Evolutionary conservation across 1,140 invertebrate species (phyloP).

Genomic region (Drosophila tropicalis): DNA sequence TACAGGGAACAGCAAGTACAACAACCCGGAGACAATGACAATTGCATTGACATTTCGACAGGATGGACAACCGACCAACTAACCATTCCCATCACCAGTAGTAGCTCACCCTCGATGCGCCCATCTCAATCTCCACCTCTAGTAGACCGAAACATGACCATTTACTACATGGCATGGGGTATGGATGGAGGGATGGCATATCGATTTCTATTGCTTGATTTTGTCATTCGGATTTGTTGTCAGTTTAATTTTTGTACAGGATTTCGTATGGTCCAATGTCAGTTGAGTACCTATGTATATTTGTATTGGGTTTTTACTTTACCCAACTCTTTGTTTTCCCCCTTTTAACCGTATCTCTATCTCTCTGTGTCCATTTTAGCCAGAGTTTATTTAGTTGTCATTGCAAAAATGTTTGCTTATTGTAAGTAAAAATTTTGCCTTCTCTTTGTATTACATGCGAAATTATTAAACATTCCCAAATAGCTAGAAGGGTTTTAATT

Average conservation of each 20-base stretch:
- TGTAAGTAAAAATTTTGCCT: constrained; percentile 43
- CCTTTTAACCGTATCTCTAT: neutral
- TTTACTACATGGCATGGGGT: constrained; percentile 45
- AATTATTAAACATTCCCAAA: constrained; percentile 19
- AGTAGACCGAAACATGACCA: constrained; percentile 77
- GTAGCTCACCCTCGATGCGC: neutral
- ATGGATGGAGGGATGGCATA: constrained; percentile 37
- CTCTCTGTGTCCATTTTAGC: constrained; percentile 11
- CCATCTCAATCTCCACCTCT: constrained; percentile 30
- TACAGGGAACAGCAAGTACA: constrained; percentile 41
- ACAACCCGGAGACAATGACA: constrained; percentile 53
- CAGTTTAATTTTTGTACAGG: constrained; percentile 72
- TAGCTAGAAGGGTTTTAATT: constrained; percentile 35
- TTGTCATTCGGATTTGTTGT: constrained; percentile 80
- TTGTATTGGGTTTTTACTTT: constrained; percentile 45
- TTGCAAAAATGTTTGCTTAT: constrained; percentile 70
- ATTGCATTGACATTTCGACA: constrained; percentile 78
- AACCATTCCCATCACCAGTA: neutral
- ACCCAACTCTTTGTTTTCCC: too few relatives aligned
- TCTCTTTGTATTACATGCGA: constrained; percentile 20
- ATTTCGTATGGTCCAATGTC: constrained; percentile 17
- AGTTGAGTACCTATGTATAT: constrained; percentile 57
- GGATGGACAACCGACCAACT: constrained; percentile 36
- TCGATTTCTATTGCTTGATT: constrained; percentile 79
- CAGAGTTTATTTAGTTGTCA: constrained; percentile 76